phyloP scores from a whole-genome alignment of 2,888 invertebrate species.

The Tipula unca region DNA sequence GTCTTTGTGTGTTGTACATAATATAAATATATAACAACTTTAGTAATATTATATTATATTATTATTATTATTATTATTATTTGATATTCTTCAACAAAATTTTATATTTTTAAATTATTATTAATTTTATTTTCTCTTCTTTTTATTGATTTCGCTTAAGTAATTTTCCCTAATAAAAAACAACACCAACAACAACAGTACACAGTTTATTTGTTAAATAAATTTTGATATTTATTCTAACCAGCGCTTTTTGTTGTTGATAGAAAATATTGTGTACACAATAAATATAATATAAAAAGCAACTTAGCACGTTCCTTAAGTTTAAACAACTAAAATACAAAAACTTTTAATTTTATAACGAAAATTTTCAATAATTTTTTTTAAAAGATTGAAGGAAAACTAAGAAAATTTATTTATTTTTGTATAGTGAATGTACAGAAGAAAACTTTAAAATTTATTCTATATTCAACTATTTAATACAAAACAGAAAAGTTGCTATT shows the following conservation, averaged over 20 bases:
- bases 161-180: neutral
- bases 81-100: neutral
- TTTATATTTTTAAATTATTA: neutral
- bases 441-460: neutral
- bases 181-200: neutral
- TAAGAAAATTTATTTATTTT: neutral
- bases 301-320: neutral
- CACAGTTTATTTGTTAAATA: neutral
- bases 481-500: neutral
- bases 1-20: no score
- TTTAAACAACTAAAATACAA: neutral
- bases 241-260: neutral
- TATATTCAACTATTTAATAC: neutral
- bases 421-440: neutral
- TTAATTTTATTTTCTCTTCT: neutral
- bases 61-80: neutral
- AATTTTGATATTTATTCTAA: neutral
- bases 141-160: neutral
- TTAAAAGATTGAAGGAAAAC: neutral
- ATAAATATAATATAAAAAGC: neutral
- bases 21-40: no score
- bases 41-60: neutral
- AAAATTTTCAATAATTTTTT: neutral
- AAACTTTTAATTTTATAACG: slow-evolving; percentile 1
- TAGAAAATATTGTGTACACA: neutral